Percentiles rank a stretch among this genome's conserved stretches.
Evolutionary conservation across 2,797 vertebrate genomes (phyloP).

Genomic region (Catostomus latipinnis): DNA sequence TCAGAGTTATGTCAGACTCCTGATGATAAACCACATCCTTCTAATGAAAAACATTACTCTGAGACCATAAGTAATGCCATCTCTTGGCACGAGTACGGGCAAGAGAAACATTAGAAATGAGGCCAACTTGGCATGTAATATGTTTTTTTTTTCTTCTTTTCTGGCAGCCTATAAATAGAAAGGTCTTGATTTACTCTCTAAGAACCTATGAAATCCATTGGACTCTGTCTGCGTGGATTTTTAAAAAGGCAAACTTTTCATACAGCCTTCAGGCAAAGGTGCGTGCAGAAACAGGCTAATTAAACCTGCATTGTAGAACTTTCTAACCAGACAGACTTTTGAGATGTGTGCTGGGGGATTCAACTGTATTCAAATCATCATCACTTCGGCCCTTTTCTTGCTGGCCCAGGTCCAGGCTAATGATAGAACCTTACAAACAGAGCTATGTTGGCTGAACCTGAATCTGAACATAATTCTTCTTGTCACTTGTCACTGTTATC

Average conservation of each 20-base stretch:
- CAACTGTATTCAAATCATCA: neutral
- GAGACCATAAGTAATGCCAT: constrained; percentile 49
- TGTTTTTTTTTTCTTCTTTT: constrained; percentile 43
- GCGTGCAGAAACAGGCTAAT: constrained; percentile 45
- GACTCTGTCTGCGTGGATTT: constrained; percentile 49
- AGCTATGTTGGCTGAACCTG: neutral
- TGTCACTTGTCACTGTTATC: neutral
- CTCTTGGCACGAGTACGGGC: constrained; percentile 39
- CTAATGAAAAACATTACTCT: constrained; percentile 75
- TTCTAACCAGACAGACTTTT: constrained; percentile 35
- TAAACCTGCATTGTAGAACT: constrained; percentile 44
- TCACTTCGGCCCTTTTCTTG: neutral
- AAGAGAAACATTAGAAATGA: constrained; percentile 56
- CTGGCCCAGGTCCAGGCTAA: neutral
- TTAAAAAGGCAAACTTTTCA: constrained; percentile 37
- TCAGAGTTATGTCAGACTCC: constrained; percentile 22
- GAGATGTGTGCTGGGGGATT: constrained; percentile 5
- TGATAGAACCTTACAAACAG: constrained; percentile 11
- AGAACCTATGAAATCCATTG: constrained; percentile 38
- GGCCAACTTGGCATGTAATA: constrained; percentile 59
- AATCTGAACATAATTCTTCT: neutral
- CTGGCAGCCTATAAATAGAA: constrained; percentile 47
- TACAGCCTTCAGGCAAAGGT: constrained; percentile 37
- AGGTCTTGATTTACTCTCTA: constrained; percentile 22
- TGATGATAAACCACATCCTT: constrained; percentile 63